Evolutionary conservation across 2,113 vertebrate species (phyloP).

Genomic region (human): DNA sequence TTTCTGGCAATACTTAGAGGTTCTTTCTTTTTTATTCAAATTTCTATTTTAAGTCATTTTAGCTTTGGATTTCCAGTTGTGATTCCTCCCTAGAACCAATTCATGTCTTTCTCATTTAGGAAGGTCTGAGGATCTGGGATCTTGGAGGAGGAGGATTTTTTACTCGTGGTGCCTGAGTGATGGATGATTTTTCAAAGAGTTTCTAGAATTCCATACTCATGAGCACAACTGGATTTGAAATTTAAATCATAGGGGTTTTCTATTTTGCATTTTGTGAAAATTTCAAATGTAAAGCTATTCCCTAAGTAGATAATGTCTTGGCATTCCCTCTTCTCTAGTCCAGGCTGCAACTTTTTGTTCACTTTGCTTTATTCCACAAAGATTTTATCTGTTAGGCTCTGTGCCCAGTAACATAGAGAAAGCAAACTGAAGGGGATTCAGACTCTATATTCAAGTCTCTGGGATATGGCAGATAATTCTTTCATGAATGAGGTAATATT

Average conservation of each 20-base stretch:
- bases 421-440: background rate
- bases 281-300: constrained; percentile 28
- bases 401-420: background rate
- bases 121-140: background rate
- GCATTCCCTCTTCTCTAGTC: background rate
- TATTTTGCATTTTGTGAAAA: constrained; percentile 29
- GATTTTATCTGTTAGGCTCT: background rate
- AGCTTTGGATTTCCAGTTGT: background rate
- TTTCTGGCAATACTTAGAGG: background rate
- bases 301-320: background rate
- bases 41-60: background rate
- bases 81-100: background rate
- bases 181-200: background rate
- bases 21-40: background rate
- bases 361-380: background rate
- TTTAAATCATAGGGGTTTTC: background rate
- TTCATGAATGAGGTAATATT: background rate
- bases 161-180: background rate
- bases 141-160: background rate
- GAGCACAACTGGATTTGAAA: background rate
- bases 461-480: background rate
- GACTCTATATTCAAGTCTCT: background rate
- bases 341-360: background rate
- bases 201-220: background rate
- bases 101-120: background rate